Evolutionary conservation across 2,113 vertebrate genomes (phyloP).

Genomic region (Mus pahari): DNA sequence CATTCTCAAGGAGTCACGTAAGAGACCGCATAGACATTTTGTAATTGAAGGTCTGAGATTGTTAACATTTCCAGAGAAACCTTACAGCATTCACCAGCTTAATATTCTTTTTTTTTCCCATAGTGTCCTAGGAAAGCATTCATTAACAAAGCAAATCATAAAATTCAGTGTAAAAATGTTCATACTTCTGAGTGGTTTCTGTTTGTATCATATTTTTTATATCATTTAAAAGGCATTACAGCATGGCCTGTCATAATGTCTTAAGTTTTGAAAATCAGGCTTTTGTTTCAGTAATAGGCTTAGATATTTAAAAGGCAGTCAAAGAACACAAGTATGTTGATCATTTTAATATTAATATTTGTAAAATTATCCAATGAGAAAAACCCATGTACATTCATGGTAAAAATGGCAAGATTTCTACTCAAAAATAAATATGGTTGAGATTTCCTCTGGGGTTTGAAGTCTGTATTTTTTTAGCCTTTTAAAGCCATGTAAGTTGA

Average conservation of each 20-base stretch:
- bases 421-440: slow-evolving; percentile 48
- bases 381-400: not conserved
- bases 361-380: not conserved
- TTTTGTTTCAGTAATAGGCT: not conserved
- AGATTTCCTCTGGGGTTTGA: slow-evolving; percentile 28
- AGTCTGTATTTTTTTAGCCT: slow-evolving; percentile 41
- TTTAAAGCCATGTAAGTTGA: slow-evolving; percentile 36
- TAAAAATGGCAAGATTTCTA: slow-evolving; percentile 33
- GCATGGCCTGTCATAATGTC: not conserved
- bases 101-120: not conserved
- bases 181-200: not conserved
- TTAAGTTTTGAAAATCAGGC: not conserved
- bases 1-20: not conserved
- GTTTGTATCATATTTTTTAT: not conserved
- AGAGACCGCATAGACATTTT: slow-evolving; percentile 29
- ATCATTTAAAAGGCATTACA: not conserved
- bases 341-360: slow-evolving; percentile 33
- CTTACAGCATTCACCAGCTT: not conserved
- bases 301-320: not conserved
- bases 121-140: not conserved
- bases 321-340: not conserved
- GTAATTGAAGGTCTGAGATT: slow-evolving; percentile 20
- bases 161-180: not conserved
- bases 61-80: not conserved
- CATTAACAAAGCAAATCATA: not conserved